phyloP scores from a whole-genome alignment of 1,140 invertebrate species.

The Scaptomyza montana region DNA sequence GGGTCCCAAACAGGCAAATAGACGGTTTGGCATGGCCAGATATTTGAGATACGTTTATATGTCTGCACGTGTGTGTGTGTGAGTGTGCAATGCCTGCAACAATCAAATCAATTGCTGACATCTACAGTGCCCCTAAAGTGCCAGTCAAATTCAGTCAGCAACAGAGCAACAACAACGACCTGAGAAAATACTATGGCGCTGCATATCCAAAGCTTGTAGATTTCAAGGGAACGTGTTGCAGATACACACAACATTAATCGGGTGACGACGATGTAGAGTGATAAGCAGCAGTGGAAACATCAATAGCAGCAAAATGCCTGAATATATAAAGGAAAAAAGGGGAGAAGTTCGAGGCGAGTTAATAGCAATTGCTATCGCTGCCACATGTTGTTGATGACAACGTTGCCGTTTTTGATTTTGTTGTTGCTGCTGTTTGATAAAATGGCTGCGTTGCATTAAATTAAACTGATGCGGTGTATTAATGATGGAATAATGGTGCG shows the following conservation, averaged over 20 bases:
- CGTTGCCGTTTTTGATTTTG: slow-evolving; percentile 47
- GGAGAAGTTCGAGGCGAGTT: slow-evolving; percentile 29
- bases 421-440: slow-evolving; percentile 63
- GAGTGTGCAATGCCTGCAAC: slow-evolving; percentile 32
- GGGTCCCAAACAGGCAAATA: slow-evolving; percentile 17
- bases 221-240: slow-evolving; percentile 15
- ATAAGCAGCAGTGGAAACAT: slow-evolving; percentile 37
- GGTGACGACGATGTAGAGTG: slow-evolving; percentile 17
- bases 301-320: slow-evolving; percentile 43
- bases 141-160: slow-evolving; percentile 11
- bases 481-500: slow-evolving; percentile 41
- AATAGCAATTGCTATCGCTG: slow-evolving; percentile 62
- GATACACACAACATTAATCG: slow-evolving; percentile 24
- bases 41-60: slow-evolving; percentile 20
- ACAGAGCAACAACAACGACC: no score
- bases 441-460: slow-evolving; percentile 81
- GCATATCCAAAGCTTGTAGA: slow-evolving; percentile 8
- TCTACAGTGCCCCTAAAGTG: slow-evolving; percentile 23
- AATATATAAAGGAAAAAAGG: background rate
- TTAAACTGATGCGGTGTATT: slow-evolving; percentile 79
- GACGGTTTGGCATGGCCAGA: slow-evolving; percentile 7
- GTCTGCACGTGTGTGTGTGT: background rate
- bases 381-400: slow-evolving; percentile 61
- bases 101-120: slow-evolving; percentile 54
- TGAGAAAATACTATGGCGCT: slow-evolving; percentile 8